Evolutionary conservation across 2,797 vertebrate species (phyloP).

Genomic region (Melanotaenia trifasciata): DNA sequence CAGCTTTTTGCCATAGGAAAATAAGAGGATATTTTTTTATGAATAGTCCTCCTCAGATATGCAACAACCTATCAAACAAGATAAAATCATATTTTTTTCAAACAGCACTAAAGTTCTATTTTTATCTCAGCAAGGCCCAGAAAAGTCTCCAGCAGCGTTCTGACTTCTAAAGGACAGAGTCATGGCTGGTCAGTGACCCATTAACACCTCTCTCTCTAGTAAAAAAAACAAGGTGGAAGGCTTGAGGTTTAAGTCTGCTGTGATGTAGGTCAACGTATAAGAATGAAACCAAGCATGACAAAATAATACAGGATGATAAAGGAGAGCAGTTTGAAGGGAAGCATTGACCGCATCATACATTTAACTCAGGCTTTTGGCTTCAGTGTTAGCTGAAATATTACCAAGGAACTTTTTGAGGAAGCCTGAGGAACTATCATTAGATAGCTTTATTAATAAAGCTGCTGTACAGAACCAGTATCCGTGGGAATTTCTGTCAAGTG

Average conservation of each 20-base stretch:
- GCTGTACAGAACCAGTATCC: background rate
- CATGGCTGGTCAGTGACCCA: slow-evolving; percentile 35
- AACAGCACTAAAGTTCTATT: slow-evolving; percentile 14
- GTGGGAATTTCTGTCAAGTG: slow-evolving; percentile 1
- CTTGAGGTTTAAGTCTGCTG: slow-evolving; percentile 31
- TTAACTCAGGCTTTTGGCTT: no score
- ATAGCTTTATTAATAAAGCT: slow-evolving; percentile 28
- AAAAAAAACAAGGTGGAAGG: background rate
- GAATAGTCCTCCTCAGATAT: slow-evolving; percentile 19
- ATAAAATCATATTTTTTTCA: slow-evolving; percentile 22
- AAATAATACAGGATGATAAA: slow-evolving; percentile 47
- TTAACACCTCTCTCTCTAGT: slow-evolving; percentile 26
- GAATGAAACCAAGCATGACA: slow-evolving; percentile 37
- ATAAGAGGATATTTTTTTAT: background rate
- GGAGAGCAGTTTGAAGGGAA: slow-evolving; percentile 27
- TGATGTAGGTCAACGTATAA: slow-evolving; percentile 45
- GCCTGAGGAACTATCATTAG: background rate
- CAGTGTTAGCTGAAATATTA: slow-evolving; percentile 14
- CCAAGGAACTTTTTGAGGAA: slow-evolving; percentile 35
- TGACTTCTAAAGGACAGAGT: slow-evolving; percentile 49
- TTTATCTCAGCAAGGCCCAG: slow-evolving; percentile 31
- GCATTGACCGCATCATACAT: no score
- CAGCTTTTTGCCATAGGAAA: no score
- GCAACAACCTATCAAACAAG: background rate
- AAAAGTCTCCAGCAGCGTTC: slow-evolving; percentile 48